Conservation (phyloP, 2,113 vertebrate species). For the Acanthisitta chloris region DNA sequence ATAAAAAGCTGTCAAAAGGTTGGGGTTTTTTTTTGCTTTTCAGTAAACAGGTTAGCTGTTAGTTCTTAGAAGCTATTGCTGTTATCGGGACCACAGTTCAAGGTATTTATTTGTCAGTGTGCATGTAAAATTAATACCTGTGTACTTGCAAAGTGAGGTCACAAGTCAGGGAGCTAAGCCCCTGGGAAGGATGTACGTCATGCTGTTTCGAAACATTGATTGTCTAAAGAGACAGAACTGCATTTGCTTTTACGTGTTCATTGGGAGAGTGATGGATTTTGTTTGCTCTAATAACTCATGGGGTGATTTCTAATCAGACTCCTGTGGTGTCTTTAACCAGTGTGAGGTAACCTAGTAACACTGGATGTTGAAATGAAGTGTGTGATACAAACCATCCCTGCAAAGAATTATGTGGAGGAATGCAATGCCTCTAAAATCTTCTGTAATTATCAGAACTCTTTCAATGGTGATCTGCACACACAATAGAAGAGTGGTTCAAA, state of each 20-base stretch:
- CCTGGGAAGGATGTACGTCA: background rate
- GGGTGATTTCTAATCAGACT: background rate
- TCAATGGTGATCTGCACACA: background rate
- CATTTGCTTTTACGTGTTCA: background rate
- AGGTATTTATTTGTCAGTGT: background rate
- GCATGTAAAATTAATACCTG: background rate
- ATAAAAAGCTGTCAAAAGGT: background rate
- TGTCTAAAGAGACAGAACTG: background rate
- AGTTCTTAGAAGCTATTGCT: background rate
- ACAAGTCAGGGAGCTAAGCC: background rate
- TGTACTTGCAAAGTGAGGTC: background rate
- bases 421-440: background rate
- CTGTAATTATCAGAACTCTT: background rate
- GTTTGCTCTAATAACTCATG: background rate
- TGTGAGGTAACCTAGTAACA: background rate
- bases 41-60: background rate
- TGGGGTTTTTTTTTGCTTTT: background rate
- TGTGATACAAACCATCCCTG: background rate
- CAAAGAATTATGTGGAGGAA: background rate
- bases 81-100: background rate
- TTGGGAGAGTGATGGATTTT: background rate
- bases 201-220: background rate
- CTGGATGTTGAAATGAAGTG: background rate
- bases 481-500: background rate
- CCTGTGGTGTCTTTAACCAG: background rate